Percentiles rank a stretch among this genome's conserved stretches.
Conservation (phyloP, 2,797 vertebrate species). For the Sebastes elongatus region DNA sequence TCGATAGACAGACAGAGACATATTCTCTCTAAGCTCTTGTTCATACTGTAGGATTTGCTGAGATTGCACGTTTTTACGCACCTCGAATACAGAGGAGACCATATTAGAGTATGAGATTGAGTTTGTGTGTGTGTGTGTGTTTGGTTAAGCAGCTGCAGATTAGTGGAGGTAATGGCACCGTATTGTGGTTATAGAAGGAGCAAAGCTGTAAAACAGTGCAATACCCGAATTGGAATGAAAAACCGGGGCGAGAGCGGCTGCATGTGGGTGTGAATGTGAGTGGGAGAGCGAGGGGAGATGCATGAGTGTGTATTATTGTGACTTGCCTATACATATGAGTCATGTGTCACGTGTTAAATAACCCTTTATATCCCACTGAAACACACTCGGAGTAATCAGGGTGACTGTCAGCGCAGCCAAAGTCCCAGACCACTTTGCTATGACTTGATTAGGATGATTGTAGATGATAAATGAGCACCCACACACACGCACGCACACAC, state of each 20-base stretch:
- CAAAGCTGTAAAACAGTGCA: slow-evolving; percentile 31
- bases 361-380: slow-evolving; percentile 37
- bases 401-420: slow-evolving; percentile 32
- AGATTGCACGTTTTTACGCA: slow-evolving; percentile 41
- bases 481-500: neutral
- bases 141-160: slow-evolving; percentile 46
- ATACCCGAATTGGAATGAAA: slow-evolving; percentile 29
- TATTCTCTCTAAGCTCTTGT: slow-evolving; percentile 39
- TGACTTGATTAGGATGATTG: slow-evolving; percentile 70
- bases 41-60: slow-evolving; percentile 48
- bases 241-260: neutral
- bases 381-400: slow-evolving; percentile 38
- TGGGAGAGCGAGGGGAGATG: neutral
- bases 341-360: slow-evolving; percentile 47
- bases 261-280: slow-evolving; percentile 32
- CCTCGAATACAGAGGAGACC: slow-evolving; percentile 13
- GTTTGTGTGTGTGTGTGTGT: neutral
- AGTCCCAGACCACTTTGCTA: slow-evolving; percentile 39
- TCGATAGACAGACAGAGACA: neutral
- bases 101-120: slow-evolving; percentile 15
- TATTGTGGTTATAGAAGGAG: slow-evolving; percentile 32
- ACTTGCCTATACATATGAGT: slow-evolving; percentile 32
- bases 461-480: slow-evolving; percentile 40
- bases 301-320: slow-evolving; percentile 12
- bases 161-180: slow-evolving; percentile 30